Evolutionary conservation across 2,113 vertebrate genomes (phyloP).

Genomic region (Myiozetetes cayanensis): DNA sequence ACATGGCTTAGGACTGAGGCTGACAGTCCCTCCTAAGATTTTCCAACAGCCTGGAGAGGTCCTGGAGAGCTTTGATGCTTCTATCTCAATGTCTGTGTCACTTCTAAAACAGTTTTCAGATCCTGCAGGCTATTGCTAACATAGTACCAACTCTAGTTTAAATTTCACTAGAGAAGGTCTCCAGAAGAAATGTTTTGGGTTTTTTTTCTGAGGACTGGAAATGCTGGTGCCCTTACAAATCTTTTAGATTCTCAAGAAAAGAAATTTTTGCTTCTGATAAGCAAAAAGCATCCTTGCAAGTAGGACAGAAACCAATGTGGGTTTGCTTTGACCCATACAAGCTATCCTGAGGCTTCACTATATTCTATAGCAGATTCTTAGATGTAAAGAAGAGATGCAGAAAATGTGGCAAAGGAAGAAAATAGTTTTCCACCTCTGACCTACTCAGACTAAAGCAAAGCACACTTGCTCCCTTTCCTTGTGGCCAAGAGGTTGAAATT

Average conservation of each 20-base stretch:
- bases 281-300: neutral
- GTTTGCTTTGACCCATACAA: neutral
- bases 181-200: neutral
- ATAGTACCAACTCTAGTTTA: neutral
- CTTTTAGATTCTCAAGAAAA: neutral
- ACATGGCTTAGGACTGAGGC: accelerated
- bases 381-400: neutral
- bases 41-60: neutral
- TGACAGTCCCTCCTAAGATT: neutral
- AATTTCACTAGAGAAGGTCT: neutral
- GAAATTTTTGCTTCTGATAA: neutral
- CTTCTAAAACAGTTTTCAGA: neutral
- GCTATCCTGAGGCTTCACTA: neutral
- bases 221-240: neutral
- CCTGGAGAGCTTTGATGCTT: neutral
- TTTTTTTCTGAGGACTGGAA: neutral
- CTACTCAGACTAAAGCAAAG: neutral
- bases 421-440: neutral
- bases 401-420: neutral
- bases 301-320: neutral
- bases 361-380: neutral
- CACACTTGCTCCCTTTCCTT: neutral
- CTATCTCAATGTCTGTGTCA: neutral
- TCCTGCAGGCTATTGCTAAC: neutral
- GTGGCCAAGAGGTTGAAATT: neutral